A percentile compares a stretch with the other conserved stretches of the same genome.
Evolutionary conservation across 2,888 invertebrate species (phyloP).

Genomic region (Oligia latruncula): DNA sequence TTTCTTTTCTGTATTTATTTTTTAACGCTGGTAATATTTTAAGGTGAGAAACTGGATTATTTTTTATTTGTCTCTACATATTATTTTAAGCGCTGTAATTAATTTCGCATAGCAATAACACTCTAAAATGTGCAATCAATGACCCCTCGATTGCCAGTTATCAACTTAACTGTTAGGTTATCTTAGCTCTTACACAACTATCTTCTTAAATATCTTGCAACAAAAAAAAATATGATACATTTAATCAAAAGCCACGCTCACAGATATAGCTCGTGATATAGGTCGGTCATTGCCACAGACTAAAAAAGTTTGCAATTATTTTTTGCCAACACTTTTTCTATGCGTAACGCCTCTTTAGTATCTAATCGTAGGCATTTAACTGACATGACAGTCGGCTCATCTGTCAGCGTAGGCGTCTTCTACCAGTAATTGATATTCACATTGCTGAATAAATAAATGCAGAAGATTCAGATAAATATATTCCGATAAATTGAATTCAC

Average conservation of each 20-base stretch:
- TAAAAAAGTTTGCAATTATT: conserved; percentile 18
- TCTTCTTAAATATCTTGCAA: background rate
- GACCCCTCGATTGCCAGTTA: background rate
- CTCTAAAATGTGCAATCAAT: background rate
- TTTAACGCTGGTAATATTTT: background rate
- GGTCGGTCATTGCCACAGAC: conserved; percentile 57
- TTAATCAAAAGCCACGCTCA: background rate
- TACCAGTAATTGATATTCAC: conserved; percentile 31
- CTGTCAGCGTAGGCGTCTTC: conserved; percentile 56
- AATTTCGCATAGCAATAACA: conserved; percentile 10
- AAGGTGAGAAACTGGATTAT: too few relatives aligned
- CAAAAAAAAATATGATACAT: background rate
- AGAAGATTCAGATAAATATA: conserved; percentile 13
- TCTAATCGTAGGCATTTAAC: conserved; percentile 35
- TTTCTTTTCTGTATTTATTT: background rate
- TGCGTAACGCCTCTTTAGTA: conserved; percentile 32
- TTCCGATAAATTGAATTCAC: background rate
- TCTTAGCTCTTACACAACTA: background rate
- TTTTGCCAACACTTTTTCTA: conserved; percentile 27
- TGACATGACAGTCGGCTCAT: conserved; percentile 51
- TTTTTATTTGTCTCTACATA: background rate
- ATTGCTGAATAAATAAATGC: background rate
- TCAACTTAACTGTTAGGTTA: conserved; percentile 15
- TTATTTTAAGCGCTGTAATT: background rate
- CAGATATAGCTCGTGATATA: conserved; percentile 39